Base-by-base conservation (phyloP, 2,113 vertebrate genomes). In the Myocastor coypus region DNA sequence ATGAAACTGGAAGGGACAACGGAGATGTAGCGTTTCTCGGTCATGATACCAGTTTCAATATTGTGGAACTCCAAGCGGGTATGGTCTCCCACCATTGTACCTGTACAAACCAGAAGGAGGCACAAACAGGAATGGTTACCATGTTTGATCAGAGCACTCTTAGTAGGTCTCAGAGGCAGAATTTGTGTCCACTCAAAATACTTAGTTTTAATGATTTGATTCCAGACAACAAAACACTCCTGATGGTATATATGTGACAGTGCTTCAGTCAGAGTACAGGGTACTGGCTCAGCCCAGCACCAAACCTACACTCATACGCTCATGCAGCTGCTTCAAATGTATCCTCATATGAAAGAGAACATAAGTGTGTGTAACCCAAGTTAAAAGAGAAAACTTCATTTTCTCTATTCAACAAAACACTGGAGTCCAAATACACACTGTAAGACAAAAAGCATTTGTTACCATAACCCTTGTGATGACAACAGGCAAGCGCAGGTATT, bases 1-100 rank as follows among this genome's bases (percentile, higher is more conserved):
- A 99, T 99, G 98, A 99, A 99, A 97, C 99, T 99, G 96, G 99
- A 99, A 0, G 99, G 99, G 94, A 99, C 99, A 89, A 99, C 98
- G 0, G 99, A 99, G 97, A 99, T 99, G 90, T 99, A 99, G 0
- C 99, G 99, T 9, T 99, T 99, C 98, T 99, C 99, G 0, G 99
- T 99, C 99, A 99, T 99, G 98, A 99, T 99, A 46, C 99, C 99
- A 0, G 99, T 99, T 98, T 99, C 99, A 0, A 99, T 99, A 97
- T 99, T 99, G 98, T 99, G 99, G 98, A 99, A 99, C 98, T 99
- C 99, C 98, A 99, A 97, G n/a, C 99, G 99, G 6, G 99, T 99
- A 83, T 99, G 99, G 97, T 99, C 99, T 19, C 99, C 99, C 94
- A 99, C 99, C 99, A 99, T 99, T 1, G 99, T 99, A 93, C 99